phyloP scores from a whole-genome alignment of 2,113 vertebrate genomes.

The Periophthalmodon schlosseri region DNA sequence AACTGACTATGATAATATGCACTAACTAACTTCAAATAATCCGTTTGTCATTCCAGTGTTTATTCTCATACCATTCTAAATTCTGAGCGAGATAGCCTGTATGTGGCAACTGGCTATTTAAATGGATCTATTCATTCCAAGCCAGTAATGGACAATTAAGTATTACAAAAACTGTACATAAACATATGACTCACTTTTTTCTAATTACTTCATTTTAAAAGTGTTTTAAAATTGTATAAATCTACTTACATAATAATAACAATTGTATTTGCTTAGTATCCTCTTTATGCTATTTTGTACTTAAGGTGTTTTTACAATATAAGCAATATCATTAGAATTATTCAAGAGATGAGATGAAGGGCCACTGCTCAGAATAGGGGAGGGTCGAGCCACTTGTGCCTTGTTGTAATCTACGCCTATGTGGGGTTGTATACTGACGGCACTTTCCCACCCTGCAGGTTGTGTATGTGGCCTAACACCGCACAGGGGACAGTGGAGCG shows the following conservation, averaged over 20 bases:
- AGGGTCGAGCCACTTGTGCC: slow-evolving; percentile 2
- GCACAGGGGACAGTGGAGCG: slow-evolving; percentile 70
- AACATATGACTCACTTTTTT: not conserved
- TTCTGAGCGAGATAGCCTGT: not conserved
- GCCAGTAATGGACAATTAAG: too few species aligned
- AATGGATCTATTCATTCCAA: not conserved
- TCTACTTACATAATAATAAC: not conserved
- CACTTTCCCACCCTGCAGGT: slow-evolving; percentile 37
- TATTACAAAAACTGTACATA: too few species aligned
- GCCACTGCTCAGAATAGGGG: not conserved
- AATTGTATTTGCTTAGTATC: not conserved
- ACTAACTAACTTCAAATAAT: too few species aligned
- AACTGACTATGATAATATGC: not conserved
- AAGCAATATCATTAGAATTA: not conserved
- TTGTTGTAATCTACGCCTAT: slow-evolving; percentile 4
- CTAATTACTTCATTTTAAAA: not conserved
- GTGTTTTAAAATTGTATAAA: not conserved
- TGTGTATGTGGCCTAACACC: slow-evolving; percentile 37
- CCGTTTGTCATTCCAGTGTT: too few species aligned
- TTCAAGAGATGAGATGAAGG: not conserved
- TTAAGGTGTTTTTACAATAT: not conserved
- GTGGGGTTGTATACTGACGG: slow-evolving; percentile 16
- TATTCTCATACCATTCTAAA: not conserved
- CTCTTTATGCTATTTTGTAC: not conserved
- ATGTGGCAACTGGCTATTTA: not conserved